Base-by-base conservation (phyloP, 1,140 invertebrate species). In the Mercenaria mercenaria region DNA sequence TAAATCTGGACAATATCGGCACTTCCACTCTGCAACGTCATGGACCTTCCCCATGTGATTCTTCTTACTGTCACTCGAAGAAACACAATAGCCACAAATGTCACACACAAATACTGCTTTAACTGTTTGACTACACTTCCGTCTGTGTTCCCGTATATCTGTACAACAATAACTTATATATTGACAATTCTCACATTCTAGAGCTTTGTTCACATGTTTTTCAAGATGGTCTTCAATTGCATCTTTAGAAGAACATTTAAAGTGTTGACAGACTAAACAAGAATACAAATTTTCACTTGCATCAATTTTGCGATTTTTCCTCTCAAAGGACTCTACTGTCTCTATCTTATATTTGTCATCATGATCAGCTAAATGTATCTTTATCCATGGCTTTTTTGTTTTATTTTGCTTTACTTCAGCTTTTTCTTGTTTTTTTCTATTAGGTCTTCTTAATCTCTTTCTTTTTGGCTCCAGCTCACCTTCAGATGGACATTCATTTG, bases 361-460 rank as follows among this genome's bases (percentile, higher is more conserved):
- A 32, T 81, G 79, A 59, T 81, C 34, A 10, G 43, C 50, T 34
- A 81, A 29, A 3, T 61, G 43, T 61, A 81, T 81, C 15, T 81
- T 56, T 13, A 81, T 81, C 79, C 79, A 81, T 18, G 79, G 79
- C 50, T 79, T 79, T 34, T 81, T 81, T n/a, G n/a, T n/a, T n/a
- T n/a, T n/a, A n/a, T n/a, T n/a, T n/a, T n/a, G n/a, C n/a, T n/a
- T n/a, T 26, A 56, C 20, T 69, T 69, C 15, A 8, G 64, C 64
- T 34, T 15, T 34, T 26, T 34, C 20, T 37, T 37, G 11, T 34
- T 13, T 37, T 20, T 32, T 18, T 69, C 6, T 69, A 47, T 6
- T 47, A 47, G 43, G 15, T n/a, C n/a, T n/a, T n/a, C n/a, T n/a
- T n/a, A n/a, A n/a, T 47, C 15, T 47, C 43, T 47, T 47, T 47